These are phyloP conservation scores for Cryptus viduatorius DNA, from an alignment of 2,888 invertebrate species.

Conservation along the genomic window DNA sequence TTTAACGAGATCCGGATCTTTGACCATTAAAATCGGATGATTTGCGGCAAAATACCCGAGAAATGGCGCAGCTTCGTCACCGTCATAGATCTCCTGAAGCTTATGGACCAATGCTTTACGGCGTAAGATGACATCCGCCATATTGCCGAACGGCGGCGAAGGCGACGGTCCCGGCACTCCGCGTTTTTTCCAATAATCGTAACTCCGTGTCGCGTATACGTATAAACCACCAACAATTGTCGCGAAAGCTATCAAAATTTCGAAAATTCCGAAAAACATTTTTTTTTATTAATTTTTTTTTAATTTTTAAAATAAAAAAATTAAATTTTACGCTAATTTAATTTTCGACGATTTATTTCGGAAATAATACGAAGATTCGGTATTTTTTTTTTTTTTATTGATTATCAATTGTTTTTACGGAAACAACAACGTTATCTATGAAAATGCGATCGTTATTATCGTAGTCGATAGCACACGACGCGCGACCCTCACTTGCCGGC, in stretches of 20 bases:
- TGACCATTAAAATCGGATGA: constrained; percentile 81
- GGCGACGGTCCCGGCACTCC: constrained; percentile 81
- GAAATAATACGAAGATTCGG: not conserved
- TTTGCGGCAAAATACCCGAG: constrained; percentile 83
- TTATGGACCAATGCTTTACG: constrained; percentile 43
- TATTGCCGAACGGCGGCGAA: constrained; percentile 80
- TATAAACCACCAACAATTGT: constrained; percentile 41
- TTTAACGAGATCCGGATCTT: constrained; percentile 81
- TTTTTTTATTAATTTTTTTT: not conserved
- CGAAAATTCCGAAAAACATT: constrained; percentile 36
- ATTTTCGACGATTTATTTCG: not conserved
- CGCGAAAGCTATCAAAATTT: constrained; percentile 11
- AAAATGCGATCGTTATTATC: not conserved
- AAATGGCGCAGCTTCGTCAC: constrained; percentile 65
- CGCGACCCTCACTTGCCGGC: not conserved
- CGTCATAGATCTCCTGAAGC: constrained; percentile 64
- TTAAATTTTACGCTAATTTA: no score
- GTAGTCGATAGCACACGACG: not conserved
- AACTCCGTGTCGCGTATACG: constrained; percentile 41
- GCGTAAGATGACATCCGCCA: constrained; percentile 71
- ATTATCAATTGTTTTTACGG: no score
- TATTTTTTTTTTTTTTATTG: no score
- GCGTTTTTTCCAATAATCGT: constrained; percentile 66
- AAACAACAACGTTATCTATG: not conserved
- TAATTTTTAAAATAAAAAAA: no score